Base-by-base conservation (phyloP, 1,140 invertebrate species). In the Phortica variegata region DNA sequence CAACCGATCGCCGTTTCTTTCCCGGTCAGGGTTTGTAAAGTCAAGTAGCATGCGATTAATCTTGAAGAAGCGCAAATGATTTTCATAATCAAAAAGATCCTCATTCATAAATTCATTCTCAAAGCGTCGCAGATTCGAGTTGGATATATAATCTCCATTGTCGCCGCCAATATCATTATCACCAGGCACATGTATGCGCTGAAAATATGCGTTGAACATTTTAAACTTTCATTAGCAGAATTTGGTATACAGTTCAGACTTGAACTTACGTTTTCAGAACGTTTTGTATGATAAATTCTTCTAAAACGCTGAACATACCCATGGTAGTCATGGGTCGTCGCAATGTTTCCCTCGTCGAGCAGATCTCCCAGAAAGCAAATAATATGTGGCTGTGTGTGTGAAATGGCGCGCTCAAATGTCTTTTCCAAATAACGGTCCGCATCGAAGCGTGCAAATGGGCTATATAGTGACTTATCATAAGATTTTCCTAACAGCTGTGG, bases 161-260 rank as follows among this genome's bases (percentile, higher is more conserved):
- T 97, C 93, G 18, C 93, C 93, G 17, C 93, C 94, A 58, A 97
- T 92, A 72, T 97, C 93, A 79, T 97, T 97, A 73, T 97, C 94
- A 15, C 94, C 94, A 29, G 93, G 90, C 49, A 96, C 76, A 79
- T 88, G 93, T 46, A 96, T 82, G 77, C 85, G 85, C 72, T 75
- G 68, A 23, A 60, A 60, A 23, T 60, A 69, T 7, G 59, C 55
- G 23, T 59, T 57, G 9, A 71, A 60, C 57, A 58, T 90, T 90
- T 54, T 52, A 46, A 71, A 71, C 63, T 91, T 91, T 45, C 12
- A 43, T 38, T 13, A 34, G 15, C 8, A 10, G 8, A 7, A 7
- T 17, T 4, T 8, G 29, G 7, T 7, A 31, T 31, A 8, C 12
- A 12, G 29, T 7, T 31, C 29, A 31, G 7, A 31, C 1, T n/a